Evolutionary conservation across 2,888 invertebrate species (phyloP).

Genomic region (Acrocyrtus sp.): DNA sequence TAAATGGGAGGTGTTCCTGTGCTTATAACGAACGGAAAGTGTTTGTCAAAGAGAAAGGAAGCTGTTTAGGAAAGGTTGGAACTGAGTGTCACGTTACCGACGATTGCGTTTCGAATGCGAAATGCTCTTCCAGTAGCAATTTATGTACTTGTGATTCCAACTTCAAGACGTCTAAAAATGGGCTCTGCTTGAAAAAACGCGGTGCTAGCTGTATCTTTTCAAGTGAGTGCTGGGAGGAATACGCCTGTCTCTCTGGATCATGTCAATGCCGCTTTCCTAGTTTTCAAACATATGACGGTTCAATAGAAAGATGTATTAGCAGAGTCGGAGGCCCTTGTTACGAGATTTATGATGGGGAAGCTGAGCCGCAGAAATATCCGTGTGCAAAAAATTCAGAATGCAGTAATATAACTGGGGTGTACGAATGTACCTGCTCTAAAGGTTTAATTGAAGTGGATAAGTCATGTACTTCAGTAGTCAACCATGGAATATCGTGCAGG

Average conservation of each 20-base stretch:
- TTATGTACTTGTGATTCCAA: no score
- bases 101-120: constrained; percentile 23
- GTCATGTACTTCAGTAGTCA: background rate
- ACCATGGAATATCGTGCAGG: no score
- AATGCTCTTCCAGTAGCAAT: background rate
- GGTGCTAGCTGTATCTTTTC: constrained; percentile 9
- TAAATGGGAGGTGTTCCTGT: constrained; percentile 11
- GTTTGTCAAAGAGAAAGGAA: constrained; percentile 3
- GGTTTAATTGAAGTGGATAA: constrained; percentile 22
- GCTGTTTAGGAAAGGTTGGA: constrained; percentile 15
- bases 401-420: background rate
- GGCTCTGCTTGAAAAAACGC: constrained; percentile 23
- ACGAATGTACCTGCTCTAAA: constrained; percentile 18
- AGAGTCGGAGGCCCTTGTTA: constrained; percentile 22
- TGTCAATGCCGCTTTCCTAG: constrained; percentile 29
- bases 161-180: constrained; percentile 12
- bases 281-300: constrained; percentile 3
- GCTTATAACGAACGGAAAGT: constrained; percentile 27
- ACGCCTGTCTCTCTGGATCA: constrained; percentile 10
- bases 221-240: constrained; percentile 21
- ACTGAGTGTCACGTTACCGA: background rate
- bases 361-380: background rate
- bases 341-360: background rate
- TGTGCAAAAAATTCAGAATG: constrained; percentile 25
- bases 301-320: constrained; percentile 8